phyloP scores from a whole-genome alignment of 2,113 vertebrate genomes.

The Echinops telfairi region DNA sequence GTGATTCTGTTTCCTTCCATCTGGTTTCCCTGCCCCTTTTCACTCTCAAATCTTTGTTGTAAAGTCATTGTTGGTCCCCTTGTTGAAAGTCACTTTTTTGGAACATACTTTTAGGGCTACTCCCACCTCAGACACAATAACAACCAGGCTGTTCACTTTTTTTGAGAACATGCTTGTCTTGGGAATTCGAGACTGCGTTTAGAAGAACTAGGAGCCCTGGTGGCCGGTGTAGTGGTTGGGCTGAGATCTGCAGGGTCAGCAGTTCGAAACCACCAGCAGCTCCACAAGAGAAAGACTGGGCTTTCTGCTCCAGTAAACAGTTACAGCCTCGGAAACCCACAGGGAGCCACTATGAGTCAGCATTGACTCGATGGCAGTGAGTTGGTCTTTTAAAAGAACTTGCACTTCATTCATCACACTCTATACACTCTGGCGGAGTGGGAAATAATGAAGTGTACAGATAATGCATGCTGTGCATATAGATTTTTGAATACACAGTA shows the following conservation, averaged over 20 bases:
- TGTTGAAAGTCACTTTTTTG: not conserved
- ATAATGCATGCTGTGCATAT: not conserved
- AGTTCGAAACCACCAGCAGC: too few species aligned
- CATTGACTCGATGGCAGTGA: too few species aligned
- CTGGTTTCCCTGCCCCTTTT: not conserved
- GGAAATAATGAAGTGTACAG: not conserved
- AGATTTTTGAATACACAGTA: not conserved
- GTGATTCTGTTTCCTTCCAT: not conserved
- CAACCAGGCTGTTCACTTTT: not conserved
- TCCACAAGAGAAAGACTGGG: too few species aligned
- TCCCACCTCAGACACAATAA: not conserved
- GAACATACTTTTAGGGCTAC: not conserved
- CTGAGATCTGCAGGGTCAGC: too few species aligned
- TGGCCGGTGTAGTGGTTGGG: too few species aligned
- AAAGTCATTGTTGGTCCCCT: not conserved
- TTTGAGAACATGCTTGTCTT: conserved; percentile 2
- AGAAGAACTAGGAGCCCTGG: not conserved
- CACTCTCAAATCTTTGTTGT: not conserved
- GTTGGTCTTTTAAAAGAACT: not conserved
- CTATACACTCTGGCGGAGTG: not conserved
- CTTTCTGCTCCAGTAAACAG: too few species aligned
- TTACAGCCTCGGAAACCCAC: too few species aligned
- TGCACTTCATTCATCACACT: not conserved
- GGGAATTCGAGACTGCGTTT: not conserved
- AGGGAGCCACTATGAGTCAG: too few species aligned